Conservation (phyloP, 2,797 vertebrate species). For the Hylomyscus alleni region DNA sequence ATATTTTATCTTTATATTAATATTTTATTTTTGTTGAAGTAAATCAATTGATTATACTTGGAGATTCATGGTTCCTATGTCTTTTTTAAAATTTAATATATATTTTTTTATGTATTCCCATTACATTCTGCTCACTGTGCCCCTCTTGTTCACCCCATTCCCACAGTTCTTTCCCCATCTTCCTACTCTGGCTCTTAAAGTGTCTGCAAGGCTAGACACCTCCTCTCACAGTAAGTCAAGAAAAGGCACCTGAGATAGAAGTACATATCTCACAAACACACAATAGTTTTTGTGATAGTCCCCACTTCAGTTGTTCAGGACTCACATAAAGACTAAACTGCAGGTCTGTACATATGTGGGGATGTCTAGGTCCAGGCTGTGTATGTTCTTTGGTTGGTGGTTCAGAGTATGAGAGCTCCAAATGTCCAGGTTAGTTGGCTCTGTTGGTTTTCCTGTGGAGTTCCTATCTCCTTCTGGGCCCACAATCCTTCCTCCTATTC, state of each 20-base stretch:
- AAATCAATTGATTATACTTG: background rate
- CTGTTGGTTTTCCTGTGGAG: background rate
- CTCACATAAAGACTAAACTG: background rate
- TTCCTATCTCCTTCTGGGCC: background rate
- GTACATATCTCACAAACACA: background rate
- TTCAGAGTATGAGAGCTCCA: background rate
- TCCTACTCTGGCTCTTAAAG: background rate
- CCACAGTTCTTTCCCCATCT: background rate
- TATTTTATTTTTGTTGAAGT: conserved; percentile 6
- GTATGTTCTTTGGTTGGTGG: background rate
- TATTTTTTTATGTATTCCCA: background rate
- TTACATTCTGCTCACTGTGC: background rate
- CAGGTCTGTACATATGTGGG: background rate
- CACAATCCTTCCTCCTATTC: background rate
- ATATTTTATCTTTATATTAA: conserved; percentile 3
- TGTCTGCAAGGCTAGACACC: background rate
- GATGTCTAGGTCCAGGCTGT: background rate
- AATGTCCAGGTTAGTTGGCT: background rate
- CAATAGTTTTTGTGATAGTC: background rate
- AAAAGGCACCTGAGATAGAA: background rate
- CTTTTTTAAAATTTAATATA: background rate
- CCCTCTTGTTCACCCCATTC: background rate
- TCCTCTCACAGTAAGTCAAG: background rate
- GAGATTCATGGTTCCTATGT: background rate
- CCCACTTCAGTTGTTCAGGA: background rate